phyloP scores from a whole-genome alignment of 2,113 vertebrate genomes.

The Carollia perspicillata region DNA sequence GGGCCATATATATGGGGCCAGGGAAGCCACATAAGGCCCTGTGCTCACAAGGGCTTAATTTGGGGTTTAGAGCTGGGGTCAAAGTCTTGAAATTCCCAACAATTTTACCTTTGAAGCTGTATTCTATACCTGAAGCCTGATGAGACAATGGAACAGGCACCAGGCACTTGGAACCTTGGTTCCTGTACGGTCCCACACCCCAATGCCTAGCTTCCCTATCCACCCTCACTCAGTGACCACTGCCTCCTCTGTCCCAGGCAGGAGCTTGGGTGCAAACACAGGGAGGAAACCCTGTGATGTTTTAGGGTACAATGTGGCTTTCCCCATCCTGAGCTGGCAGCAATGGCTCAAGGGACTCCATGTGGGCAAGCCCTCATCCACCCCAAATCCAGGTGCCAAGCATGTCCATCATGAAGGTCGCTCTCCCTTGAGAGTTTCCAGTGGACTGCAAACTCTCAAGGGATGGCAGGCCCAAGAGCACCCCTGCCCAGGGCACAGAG shows the following conservation, averaged over 20 bases:
- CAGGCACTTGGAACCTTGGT: neutral
- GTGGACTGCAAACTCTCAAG: neutral
- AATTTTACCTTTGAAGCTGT: neutral
- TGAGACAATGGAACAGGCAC: neutral
- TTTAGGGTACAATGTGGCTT: neutral
- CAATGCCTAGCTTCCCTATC: no score
- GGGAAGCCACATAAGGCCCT: neutral
- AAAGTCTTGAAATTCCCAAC: neutral
- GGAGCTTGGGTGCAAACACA: neutral
- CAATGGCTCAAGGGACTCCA: neutral
- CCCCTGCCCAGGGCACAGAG: no score
- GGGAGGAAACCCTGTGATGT: neutral
- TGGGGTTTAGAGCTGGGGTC: neutral
- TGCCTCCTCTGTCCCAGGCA: neutral
- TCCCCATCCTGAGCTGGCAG: neutral
- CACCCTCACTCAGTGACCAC: neutral
- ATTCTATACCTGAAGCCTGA: neutral
- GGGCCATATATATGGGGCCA: no score
- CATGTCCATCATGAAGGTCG: rapidly evolving
- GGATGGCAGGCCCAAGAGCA: neutral
- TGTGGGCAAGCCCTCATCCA: neutral
- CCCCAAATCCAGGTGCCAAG: neutral
- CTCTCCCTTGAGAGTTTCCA: neutral
- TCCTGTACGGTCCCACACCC: neutral
- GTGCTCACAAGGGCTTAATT: neutral